Percentiles rank a stretch among this genome's conserved stretches.
These are phyloP conservation scores for Tenthredo notha DNA, from an alignment of 2,888 invertebrate genomes.

Conservation along the genomic window DNA sequence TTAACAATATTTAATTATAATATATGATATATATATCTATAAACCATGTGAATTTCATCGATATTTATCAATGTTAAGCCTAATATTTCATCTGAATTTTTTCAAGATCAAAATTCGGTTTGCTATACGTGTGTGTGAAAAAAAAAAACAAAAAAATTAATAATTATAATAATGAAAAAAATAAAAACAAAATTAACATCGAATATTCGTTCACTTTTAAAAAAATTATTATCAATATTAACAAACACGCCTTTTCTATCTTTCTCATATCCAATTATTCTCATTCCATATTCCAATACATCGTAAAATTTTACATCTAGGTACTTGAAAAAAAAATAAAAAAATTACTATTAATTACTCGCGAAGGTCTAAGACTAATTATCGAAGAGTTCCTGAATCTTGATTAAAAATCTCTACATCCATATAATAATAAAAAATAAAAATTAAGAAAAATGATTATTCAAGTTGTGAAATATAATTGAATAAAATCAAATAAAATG, in stretches of 20 bases:
- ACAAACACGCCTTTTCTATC: background rate
- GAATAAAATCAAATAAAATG: background rate
- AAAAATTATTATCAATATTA: background rate
- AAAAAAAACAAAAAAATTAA: background rate
- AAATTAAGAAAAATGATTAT: background rate
- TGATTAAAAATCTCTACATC: background rate
- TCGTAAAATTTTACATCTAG: background rate
- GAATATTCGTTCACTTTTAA: background rate
- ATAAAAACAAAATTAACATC: background rate
- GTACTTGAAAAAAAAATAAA: too few relatives aligned
- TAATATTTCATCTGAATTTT: background rate
- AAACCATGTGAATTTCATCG: slow-evolving; percentile 7
- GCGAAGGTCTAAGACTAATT: background rate
- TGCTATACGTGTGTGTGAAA: slow-evolving; percentile 11
- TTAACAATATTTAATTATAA: slow-evolving; percentile 2
- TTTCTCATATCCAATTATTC: background rate
- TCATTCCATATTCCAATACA: background rate
- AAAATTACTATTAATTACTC: background rate
- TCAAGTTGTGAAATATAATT: background rate
- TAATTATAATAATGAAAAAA: background rate
- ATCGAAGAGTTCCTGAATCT: background rate
- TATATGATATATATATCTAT: background rate
- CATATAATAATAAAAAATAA: background rate
- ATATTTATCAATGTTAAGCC: slow-evolving; percentile 12
- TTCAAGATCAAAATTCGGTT: background rate